These are phyloP conservation scores for Acipenser oxyrinchus DNA, from an alignment of 2,797 vertebrate genomes.

Conservation along the genomic window DNA sequence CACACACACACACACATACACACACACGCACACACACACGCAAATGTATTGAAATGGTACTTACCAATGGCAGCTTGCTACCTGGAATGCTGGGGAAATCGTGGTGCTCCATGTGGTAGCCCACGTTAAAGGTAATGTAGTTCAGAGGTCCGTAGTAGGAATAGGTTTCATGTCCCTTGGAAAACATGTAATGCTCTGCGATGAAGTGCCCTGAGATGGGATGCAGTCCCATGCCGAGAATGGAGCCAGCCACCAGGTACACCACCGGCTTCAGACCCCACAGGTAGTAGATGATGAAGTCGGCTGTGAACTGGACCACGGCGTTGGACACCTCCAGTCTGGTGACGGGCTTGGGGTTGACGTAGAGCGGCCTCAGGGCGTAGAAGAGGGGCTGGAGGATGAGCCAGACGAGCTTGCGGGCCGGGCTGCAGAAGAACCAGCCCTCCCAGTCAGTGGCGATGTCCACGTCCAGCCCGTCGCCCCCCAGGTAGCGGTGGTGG, in stretches of 20 bases:
- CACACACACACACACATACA: too few relatives aligned
- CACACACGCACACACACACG: too few relatives aligned
- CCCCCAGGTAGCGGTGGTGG: conserved; percentile 93
- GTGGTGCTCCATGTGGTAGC: conserved; percentile 96
- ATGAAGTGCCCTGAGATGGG: conserved; percentile 97
- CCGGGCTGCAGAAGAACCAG: conserved; percentile 88
- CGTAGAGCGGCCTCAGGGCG: conserved; percentile 72
- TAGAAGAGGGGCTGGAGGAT: conserved; percentile 85
- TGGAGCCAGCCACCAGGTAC: conserved; percentile 82
- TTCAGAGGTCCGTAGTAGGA: conserved; percentile 93
- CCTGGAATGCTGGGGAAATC: conserved; percentile 97
- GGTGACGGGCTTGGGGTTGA: conserved; percentile 82
- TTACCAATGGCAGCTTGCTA: conserved; percentile 83
- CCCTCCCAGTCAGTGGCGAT: conserved; percentile 85
- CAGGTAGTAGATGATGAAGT: conserved; percentile 66
- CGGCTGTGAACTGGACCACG: conserved; percentile 60
- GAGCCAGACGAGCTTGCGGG: conserved; percentile 87
- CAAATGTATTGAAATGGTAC: conserved; percentile 7
- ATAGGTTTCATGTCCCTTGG: conserved; percentile 92
- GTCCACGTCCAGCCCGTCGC: conserved; percentile 81
- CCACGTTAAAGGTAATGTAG: conserved; percentile 90
- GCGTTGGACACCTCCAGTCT: conserved; percentile 78
- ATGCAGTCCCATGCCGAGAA: conserved; percentile 87
- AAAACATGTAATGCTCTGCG: conserved; percentile 95
- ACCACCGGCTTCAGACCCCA: conserved; percentile 82